phyloP scores from a whole-genome alignment of 1,140 invertebrate genomes.

The Microplitis mediator region DNA sequence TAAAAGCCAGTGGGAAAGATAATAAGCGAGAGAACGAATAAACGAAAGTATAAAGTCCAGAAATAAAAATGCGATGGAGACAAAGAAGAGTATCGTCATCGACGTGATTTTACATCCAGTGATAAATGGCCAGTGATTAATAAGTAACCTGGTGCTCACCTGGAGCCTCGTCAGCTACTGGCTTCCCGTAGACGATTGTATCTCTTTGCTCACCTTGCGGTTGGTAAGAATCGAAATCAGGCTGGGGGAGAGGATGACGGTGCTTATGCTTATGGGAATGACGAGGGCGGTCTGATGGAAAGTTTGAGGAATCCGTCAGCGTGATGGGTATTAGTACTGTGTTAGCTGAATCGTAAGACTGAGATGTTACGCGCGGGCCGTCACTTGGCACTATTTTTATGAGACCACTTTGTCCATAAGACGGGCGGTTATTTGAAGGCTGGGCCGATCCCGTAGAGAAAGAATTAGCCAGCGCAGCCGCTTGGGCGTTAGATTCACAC shows the following conservation, averaged over 20 bases:
- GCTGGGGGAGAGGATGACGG: not conserved
- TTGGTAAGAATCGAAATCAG: no score
- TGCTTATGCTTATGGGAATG: not conserved
- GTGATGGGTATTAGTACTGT: not conserved
- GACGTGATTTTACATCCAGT: not conserved
- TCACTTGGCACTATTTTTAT: not conserved
- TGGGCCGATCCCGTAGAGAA: not conserved
- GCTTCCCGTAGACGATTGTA: not conserved
- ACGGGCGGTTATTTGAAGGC: not conserved
- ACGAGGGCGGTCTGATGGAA: not conserved
- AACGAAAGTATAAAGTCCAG: no score
- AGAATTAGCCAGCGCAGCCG: constrained; percentile 1
- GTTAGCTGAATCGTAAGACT: not conserved
- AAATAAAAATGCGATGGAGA: not conserved
- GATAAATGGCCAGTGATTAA: not conserved
- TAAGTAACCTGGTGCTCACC: constrained; percentile 10
- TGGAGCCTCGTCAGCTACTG: constrained; percentile 21
- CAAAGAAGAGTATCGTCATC: no score
- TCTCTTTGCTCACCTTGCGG: not conserved
- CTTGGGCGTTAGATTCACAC: constrained; percentile 20
- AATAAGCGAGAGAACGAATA: no score
- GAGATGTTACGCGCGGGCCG: not conserved
- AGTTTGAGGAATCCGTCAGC: not conserved
- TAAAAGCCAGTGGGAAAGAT: no score
- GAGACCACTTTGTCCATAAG: not conserved